Evolutionary conservation across 2,888 invertebrate species (phyloP), one percentile per base, ranked within the genome.

Genomic region (Pheosia gnoma): DNA sequence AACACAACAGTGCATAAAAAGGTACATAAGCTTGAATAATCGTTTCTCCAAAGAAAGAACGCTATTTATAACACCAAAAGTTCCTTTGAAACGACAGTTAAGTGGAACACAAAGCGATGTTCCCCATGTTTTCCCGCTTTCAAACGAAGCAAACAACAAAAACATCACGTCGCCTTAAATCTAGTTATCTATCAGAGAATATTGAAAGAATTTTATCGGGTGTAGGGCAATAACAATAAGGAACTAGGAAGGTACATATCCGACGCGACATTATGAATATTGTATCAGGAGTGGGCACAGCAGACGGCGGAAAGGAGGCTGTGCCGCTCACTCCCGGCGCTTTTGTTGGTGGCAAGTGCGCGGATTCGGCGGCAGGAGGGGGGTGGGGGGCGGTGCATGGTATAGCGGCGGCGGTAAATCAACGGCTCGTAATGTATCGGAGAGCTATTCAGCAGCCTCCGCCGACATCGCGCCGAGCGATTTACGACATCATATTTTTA

Each of bases 401-500:
- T 54, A 54, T 54, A 53, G 36, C 11, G 45, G 45, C 45, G 13
- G 49, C 8, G 49, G 49, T 58, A 58, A 37, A 47, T 58, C 58
- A 58, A 11, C 10, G 3, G 38, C 39, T 54, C 58, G 54, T 39
- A 38, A 54, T 54, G 54, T 54, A 38, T 54, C 38, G 38, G 54
- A 10, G 11, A 25, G 38, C 54, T 54, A 54, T 54, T 37, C 38
- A 54, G 13, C 11, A 38, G 36, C 37, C 25, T 13, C 51, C 9
- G 52, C 36, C 7, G 37, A 10, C 36, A 25, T 52, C 25, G 47
- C 52, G 5, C 9, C 5, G 36, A 36, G 36, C 36, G 54, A 54
- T 54, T 54, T 54, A 54, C 38, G 58, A 54, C 10, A 59, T 58
- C 39, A 61, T 59, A 65, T 56, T 54, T 53, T 54, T 54, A 54